Percentiles rank a stretch among this genome's conserved stretches.
phyloP scores from a whole-genome alignment of 2,113 vertebrate species.

The Anhinga rufa region DNA sequence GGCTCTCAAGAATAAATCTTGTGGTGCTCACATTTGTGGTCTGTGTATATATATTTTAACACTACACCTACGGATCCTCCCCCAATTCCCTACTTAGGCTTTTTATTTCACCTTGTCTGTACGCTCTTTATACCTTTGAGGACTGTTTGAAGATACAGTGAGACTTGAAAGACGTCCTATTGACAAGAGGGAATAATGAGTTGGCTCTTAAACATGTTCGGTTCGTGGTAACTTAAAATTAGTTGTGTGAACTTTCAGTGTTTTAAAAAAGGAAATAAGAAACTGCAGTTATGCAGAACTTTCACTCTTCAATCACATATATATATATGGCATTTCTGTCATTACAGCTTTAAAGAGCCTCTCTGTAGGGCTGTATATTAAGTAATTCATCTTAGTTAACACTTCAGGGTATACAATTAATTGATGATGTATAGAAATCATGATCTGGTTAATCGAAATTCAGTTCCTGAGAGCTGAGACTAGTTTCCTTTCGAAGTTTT shows the following conservation, averaged over 20 bases:
- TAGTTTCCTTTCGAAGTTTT: neutral
- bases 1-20: neutral
- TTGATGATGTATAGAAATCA: neutral
- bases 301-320: neutral
- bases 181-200: neutral
- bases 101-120: neutral
- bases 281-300: neutral
- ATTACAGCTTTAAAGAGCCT: neutral
- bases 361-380: neutral
- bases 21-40: neutral
- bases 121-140: neutral
- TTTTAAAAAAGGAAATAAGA: neutral
- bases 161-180: neutral
- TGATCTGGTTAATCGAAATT: neutral
- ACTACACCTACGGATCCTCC: neutral
- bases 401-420: neutral
- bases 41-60: neutral
- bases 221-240: neutral
- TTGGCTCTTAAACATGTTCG: neutral
- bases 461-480: neutral
- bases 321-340: neutral
- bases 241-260: neutral
- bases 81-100: neutral
- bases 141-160: neutral
- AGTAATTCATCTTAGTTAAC: constrained; percentile 10